Percentiles rank a stretch among this genome's conserved stretches.
Conservation (phyloP, 2,113 vertebrate species). For the Alligator mississippiensis region DNA sequence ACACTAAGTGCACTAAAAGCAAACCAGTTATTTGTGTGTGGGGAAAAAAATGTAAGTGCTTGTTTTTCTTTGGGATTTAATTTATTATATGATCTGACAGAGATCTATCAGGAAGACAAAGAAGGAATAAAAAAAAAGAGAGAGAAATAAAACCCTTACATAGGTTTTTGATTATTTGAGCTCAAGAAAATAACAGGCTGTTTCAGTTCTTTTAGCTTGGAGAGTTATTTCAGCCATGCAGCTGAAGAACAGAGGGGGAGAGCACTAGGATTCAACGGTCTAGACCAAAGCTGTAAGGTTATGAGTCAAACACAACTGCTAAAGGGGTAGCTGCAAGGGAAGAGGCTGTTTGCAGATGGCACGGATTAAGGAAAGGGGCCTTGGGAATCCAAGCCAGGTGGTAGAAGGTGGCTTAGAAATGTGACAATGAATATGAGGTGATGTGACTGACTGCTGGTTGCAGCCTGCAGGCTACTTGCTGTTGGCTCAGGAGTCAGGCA, state of each 20-base stretch:
- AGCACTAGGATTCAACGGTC: background rate
- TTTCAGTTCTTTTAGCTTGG: background rate
- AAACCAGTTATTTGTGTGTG: conserved; percentile 58
- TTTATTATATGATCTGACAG: conserved; percentile 18
- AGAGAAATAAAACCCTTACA: background rate
- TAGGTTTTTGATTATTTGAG: background rate
- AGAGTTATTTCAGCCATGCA: background rate
- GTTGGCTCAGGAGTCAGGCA: background rate
- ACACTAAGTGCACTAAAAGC: conserved; percentile 71
- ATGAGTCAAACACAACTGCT: background rate
- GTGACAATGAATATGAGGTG: background rate
- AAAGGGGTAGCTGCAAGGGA: background rate
- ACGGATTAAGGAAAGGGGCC: background rate
- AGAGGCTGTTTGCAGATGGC: background rate
- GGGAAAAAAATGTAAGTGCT: conserved; percentile 12
- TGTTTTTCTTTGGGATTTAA: conserved; percentile 27
- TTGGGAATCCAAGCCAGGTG: background rate
- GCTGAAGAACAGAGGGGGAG: background rate
- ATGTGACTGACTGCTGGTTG: background rate
- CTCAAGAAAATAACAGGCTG: background rate
- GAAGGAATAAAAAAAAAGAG: background rate
- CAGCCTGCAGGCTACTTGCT: background rate
- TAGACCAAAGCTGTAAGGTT: background rate
- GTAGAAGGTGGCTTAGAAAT: background rate
- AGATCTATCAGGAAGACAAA: conserved; percentile 22